phyloP scores from a whole-genome alignment of 2,113 vertebrate species.

The Mus pahari region DNA sequence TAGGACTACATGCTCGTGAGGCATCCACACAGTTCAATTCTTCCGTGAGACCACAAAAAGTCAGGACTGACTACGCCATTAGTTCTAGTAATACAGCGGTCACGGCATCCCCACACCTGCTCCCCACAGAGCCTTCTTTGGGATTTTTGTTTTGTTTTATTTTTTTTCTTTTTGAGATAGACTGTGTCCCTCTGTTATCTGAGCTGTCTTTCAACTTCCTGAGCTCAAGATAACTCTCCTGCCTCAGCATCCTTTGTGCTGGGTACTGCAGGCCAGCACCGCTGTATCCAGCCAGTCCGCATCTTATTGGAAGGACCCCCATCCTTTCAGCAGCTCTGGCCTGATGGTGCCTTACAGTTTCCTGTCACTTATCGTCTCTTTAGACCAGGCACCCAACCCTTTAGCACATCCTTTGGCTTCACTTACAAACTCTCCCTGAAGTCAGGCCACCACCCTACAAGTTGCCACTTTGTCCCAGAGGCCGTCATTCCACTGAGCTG shows the following conservation, averaged over 20 bases:
- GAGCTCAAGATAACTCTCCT: background rate
- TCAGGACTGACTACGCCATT: background rate
- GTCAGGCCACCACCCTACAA: background rate
- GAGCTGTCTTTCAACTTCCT: background rate
- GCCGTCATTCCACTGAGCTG: background rate
- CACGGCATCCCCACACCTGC: background rate
- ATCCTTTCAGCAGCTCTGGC: background rate
- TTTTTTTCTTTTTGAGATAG: background rate
- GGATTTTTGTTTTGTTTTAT: background rate
- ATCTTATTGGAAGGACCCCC: background rate
- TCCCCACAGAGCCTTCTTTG: background rate
- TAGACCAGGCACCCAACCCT: background rate
- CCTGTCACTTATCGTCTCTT: background rate
- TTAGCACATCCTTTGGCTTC: background rate
- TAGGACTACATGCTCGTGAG: fast-evolving
- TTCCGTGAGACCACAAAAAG: background rate
- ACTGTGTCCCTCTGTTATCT: background rate
- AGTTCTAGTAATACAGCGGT: background rate
- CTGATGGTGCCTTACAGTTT: background rate
- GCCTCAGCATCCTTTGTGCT: background rate
- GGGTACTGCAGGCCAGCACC: no score
- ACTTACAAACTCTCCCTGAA: no score
- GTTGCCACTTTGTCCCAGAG: background rate
- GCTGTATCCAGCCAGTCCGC: background rate
- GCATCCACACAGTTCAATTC: no score